A percentile compares a stretch with the other conserved stretches of the same genome.
Conservation (phyloP, 2,888 invertebrate species). For the Meghimatium bilineatum region DNA sequence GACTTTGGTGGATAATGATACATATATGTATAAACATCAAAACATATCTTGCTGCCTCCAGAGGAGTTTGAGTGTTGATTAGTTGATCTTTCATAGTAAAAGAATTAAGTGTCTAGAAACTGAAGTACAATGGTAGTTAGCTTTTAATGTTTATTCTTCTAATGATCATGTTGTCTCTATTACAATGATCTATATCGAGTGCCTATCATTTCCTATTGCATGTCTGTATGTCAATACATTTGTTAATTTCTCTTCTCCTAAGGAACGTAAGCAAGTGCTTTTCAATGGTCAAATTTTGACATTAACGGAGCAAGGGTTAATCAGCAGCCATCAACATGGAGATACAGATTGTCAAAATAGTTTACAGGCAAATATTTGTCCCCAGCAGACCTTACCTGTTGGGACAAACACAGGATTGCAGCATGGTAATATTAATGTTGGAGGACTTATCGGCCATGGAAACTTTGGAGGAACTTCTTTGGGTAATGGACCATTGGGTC, state of each 20-base stretch:
- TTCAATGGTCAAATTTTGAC: slow-evolving; percentile 47
- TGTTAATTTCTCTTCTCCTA: not conserved
- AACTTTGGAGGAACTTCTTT: not conserved
- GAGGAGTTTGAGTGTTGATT: no score
- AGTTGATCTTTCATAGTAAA: no score
- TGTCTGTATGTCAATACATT: not conserved
- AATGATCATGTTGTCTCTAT: no score
- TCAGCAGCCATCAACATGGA: slow-evolving; percentile 33
- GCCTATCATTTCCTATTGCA: no score
- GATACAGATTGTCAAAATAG: slow-evolving; percentile 39
- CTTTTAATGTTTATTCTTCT: no score
- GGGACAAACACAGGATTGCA: slow-evolving; percentile 21
- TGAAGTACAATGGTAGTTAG: no score
- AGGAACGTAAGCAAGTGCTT: slow-evolving; percentile 46
- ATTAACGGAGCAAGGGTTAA: slow-evolving; percentile 34
- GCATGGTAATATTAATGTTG: slow-evolving; percentile 1
- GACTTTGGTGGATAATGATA: no score
- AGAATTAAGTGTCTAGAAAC: no score
- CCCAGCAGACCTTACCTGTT: slow-evolving; percentile 8
- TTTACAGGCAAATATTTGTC: slow-evolving; percentile 30
- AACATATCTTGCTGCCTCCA: no score
- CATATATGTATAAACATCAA: no score
- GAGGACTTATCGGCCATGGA: not conserved
- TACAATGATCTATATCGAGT: no score
- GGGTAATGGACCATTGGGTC: not conserved